Base-by-base conservation (phyloP, 2,797 vertebrate species). In the Myotis findleyi region DNA sequence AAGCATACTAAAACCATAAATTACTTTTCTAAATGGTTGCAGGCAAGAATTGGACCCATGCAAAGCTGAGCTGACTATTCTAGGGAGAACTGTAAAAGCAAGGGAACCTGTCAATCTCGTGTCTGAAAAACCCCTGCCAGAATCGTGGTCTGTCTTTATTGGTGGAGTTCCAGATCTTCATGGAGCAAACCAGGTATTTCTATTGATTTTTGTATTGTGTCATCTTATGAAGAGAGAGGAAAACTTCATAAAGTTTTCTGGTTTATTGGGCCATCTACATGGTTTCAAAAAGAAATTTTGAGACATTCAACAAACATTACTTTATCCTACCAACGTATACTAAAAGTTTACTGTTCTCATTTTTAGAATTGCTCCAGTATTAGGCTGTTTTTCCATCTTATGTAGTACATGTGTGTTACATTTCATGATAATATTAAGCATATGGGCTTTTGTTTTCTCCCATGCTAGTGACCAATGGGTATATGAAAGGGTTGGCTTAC, bases 41-140 rank as follows among this genome's bases (percentile, higher is more conserved):
- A 99, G 99, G 97, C 99, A 99, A 97, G 83, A 97, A 73, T 84
- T 99, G 95, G 96, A 97, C 76, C 98, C 98, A 1, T 99, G 99
- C 95, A 98, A 98, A 96, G 99, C 98, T 66, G 98, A 99, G 93
- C 86, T 99, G 59, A 98, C 97, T 1, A 4, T 99, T 82, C 95
- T 97, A 92, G 98, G 98, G 57, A 96, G 97, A 84, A 84, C 95
- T 66, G 91, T 87, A 92, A 97, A 98, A 97, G 97, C 93, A 97
- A 99, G 97, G 7, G 20, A 72, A 41, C 83, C 96, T 38, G 98
- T 97, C 92, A 98, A 98, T 97, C 97, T 97, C 72, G 96, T 97
- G 98, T 94, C 98, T 71, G 38, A 30, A 73, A 97, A 97, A 94
- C 81, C 97, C 27, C 89, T 96, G 59, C 85, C 97, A 94, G 97